Evolutionary conservation across 2,888 invertebrate genomes (phyloP).

Genomic region (Xestia c-nigrum): DNA sequence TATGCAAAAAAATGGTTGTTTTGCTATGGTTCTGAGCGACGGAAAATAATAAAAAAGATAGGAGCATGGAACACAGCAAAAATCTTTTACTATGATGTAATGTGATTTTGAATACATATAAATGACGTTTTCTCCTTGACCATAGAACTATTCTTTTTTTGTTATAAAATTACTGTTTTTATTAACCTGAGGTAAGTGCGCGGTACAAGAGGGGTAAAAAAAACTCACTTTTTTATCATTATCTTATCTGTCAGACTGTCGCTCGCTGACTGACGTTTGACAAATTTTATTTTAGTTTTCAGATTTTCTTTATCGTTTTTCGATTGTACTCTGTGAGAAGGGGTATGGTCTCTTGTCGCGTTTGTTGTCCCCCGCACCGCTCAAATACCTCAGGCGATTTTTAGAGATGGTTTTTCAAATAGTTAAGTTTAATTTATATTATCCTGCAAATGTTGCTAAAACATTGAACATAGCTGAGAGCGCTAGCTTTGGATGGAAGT

Average conservation of each 20-base stretch:
- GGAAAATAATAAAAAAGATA: neutral
- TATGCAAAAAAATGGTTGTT: no score
- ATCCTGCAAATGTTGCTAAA: neutral
- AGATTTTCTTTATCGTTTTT: no score
- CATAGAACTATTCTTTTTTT: neutral
- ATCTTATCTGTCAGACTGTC: no score
- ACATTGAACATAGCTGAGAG: constrained; percentile 15
- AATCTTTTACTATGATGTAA: neutral
- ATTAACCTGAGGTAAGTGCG: neutral
- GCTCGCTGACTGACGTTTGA: no score
- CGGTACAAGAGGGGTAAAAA: neutral
- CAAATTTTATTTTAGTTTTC: no score
- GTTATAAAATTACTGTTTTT: neutral
- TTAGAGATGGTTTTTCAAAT: neutral
- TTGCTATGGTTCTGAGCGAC: neutral
- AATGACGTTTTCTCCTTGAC: neutral
- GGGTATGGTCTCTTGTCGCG: neutral
- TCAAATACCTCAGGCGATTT: neutral
- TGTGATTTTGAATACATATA: neutral
- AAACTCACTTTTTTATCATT: no score
- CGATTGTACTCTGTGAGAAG: neutral
- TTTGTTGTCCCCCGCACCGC: neutral
- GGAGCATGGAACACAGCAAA: neutral
- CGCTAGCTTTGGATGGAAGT: constrained; percentile 37
- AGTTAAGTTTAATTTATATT: constrained; percentile 1